Conservation (phyloP, 1,140 invertebrate species). For the Apis mellifera region DNA sequence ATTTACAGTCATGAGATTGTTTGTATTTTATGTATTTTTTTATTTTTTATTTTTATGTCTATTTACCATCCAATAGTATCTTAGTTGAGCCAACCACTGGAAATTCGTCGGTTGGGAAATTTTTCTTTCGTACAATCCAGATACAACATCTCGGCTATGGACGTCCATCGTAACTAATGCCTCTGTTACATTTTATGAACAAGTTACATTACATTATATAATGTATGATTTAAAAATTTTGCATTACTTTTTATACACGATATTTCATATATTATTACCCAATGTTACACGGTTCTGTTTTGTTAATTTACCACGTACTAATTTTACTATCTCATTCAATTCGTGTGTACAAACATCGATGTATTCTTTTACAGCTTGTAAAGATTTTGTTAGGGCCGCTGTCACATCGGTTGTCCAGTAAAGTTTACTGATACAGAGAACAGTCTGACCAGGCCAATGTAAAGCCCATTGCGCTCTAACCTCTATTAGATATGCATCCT, state of each 20-base stretch:
- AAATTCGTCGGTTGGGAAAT: slow-evolving; percentile 90
- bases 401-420: slow-evolving; percentile 96
- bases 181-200: slow-evolving; percentile 78
- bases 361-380: slow-evolving; percentile 82
- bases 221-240: too few species aligned
- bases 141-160: slow-evolving; percentile 93
- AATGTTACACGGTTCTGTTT: slow-evolving; percentile 95
- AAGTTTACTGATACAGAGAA: slow-evolving; percentile 92
- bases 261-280: slow-evolving; percentile 78
- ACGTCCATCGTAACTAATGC: slow-evolving; percentile 96
- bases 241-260: too few species aligned
- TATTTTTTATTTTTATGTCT: not conserved
- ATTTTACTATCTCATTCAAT: slow-evolving; percentile 92
- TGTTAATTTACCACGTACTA: slow-evolving; percentile 93
- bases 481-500: slow-evolving; percentile 86
- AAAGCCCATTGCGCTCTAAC: slow-evolving; percentile 91
- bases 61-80: slow-evolving; percentile 96
- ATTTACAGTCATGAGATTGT: too few species aligned
- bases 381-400: slow-evolving; percentile 85
- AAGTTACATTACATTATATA: not conserved
- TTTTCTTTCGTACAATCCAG: slow-evolving; percentile 86
- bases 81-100: slow-evolving; percentile 94
- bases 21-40: not conserved
- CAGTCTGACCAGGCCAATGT: slow-evolving; percentile 93
- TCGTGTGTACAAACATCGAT: slow-evolving; percentile 83